Evolutionary conservation across 2,113 vertebrate genomes (phyloP), one percentile per base, ranked within the genome.

Genomic region (Pholis gunnellus): DNA sequence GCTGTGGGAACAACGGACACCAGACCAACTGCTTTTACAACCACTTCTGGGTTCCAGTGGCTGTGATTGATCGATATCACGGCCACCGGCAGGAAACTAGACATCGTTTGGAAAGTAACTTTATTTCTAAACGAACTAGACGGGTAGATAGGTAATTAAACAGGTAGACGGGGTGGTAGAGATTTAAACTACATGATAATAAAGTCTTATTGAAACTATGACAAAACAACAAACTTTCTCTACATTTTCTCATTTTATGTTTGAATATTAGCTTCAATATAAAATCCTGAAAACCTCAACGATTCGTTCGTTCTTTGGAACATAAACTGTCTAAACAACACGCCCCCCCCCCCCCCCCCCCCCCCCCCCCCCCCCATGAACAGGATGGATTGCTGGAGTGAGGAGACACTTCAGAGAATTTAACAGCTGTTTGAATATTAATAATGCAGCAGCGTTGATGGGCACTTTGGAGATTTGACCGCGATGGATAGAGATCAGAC

Each of bases 401-500:
- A 64, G 46, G 36, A 60, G 79, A 52, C 75, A 66, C 59, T 63
- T 68, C 54, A 72, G 81, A 79, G 67, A 25, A 52, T 71, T 57
- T 3, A 79, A 71, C 68, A 84, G 72, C 68, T 80, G 76, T 61
- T 81, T 56, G 72, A 36, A 42, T 46, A 68, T 87, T 31, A 82
- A 82, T 46, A 79, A 84, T 77, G 52, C 77, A 78, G 44, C 52
- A 4, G 65, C 27, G 18, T 64, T 64, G 68, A 77, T 4, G 10
- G 81, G 48, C 20, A 59, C 82, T 73, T 48, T 54, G 31, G 50
- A 82, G 61, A 57, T 29, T 17, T 42, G 2, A 83, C 66, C 27
- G 25, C 8, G 83, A 65, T 31, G 81, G 75, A 40, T 63, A 14
- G 64, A 72, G 73, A 71, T 86, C 84, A 84, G 86, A 74, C 60